Evolutionary conservation across 2,113 vertebrate species (phyloP).

Genomic region (Tachycineta bicolor): DNA sequence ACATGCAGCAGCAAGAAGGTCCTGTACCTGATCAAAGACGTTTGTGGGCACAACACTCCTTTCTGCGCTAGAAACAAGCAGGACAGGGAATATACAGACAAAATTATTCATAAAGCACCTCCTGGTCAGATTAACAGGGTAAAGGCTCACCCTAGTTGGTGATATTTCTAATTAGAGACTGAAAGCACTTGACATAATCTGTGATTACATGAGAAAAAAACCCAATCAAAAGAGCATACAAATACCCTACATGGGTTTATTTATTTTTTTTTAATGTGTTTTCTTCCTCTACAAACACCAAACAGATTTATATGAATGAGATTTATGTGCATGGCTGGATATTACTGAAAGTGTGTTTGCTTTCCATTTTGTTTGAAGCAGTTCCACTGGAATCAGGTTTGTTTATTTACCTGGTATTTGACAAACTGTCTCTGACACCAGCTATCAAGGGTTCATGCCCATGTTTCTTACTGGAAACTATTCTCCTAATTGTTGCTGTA

Average conservation of each 20-base stretch:
- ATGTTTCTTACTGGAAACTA: neutral
- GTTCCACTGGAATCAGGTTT: neutral
- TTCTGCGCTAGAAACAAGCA: constrained; percentile 2
- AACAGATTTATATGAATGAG: neutral
- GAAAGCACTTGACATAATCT: neutral
- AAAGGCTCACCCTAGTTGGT: neutral
- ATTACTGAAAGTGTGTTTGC: neutral
- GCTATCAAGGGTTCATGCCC: neutral
- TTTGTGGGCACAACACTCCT: neutral
- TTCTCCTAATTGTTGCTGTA: constrained; percentile 1
- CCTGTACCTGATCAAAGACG: neutral
- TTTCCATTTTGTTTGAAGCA: constrained; percentile 1
- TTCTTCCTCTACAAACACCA: neutral
- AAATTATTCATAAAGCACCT: neutral
- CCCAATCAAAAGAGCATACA: neutral
- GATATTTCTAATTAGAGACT: neutral
- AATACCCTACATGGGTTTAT: neutral
- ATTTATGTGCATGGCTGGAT: neutral
- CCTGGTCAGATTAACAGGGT: neutral
- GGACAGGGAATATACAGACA: neutral
- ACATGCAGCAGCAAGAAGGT: neutral
- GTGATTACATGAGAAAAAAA: neutral
- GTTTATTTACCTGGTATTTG: constrained; percentile 17
- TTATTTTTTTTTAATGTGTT: neutral
- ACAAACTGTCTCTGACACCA: neutral